phyloP scores from a whole-genome alignment of 2,797 vertebrate species.

The Alosa sapidissima region DNA sequence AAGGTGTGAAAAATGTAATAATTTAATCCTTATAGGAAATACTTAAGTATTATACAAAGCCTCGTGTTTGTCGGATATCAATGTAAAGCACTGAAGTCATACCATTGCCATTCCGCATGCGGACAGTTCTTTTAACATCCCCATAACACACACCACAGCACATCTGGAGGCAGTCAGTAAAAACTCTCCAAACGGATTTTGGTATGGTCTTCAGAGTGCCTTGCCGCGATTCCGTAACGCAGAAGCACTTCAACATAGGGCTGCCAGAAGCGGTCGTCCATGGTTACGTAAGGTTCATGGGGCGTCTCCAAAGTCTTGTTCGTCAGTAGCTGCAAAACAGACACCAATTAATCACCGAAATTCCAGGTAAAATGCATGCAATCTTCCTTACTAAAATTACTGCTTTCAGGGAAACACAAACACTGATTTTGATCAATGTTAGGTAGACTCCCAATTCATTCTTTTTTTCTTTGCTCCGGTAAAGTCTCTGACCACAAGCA shows the following conservation, averaged over 20 bases:
- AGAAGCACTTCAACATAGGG: conserved; percentile 91
- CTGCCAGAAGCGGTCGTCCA: conserved; percentile 83
- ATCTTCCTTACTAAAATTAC: not conserved
- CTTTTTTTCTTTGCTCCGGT: not conserved
- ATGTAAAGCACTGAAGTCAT: not conserved
- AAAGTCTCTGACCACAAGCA: not conserved
- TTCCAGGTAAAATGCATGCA: not conserved
- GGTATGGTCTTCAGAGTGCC: conserved; percentile 86
- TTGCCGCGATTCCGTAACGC: conserved; percentile 81
- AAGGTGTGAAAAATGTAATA: not conserved
- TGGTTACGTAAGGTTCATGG: conserved; percentile 86
- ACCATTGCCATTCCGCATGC: not conserved
- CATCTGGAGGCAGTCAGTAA: conserved; percentile 52
- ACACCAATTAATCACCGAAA: not conserved
- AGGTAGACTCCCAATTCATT: too few species aligned
- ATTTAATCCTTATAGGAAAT: not conserved
- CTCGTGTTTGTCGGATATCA: not conserved
- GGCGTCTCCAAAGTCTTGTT: conserved; percentile 76
- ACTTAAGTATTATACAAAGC: not conserved
- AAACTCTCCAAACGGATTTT: conserved; percentile 88
- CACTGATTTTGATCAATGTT: not conserved
- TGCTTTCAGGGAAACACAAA: not conserved
- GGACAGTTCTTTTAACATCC: not conserved
- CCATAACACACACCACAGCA: not conserved
- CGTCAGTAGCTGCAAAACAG: conserved; percentile 77